Evolutionary conservation across 2,888 invertebrate genomes (phyloP).

Genomic region (Alviniconcha strummeri): DNA sequence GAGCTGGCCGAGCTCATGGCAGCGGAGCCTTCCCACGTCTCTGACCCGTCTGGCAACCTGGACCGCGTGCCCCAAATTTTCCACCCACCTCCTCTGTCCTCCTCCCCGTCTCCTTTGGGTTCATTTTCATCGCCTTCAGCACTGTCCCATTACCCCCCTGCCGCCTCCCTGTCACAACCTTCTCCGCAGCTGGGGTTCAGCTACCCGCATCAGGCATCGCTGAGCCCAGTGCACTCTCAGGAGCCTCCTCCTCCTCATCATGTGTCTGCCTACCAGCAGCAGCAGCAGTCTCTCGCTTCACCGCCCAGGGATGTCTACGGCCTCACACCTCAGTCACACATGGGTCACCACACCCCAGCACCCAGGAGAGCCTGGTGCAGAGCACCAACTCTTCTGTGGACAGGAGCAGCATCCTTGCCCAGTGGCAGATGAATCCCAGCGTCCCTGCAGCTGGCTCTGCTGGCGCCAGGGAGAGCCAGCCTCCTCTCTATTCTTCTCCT

Average conservation of each 20-base stretch:
- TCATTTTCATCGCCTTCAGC: slow-evolving; percentile 3
- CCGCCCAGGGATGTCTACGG: not conserved
- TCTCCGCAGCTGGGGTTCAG: slow-evolving; percentile 8
- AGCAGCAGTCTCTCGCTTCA: not conserved
- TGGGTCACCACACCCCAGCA: not conserved
- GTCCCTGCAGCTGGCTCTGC: not conserved
- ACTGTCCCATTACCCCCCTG: not conserved
- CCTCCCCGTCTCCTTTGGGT: not conserved
- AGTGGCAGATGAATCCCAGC: slow-evolving; percentile 26
- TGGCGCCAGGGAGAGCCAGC: not conserved
- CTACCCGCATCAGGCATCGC: slow-evolving; percentile 24
- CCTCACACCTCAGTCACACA: not conserved
- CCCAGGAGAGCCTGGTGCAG: slow-evolving; percentile 3
- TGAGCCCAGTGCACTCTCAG: slow-evolving; percentile 5
- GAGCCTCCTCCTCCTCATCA: not conserved
- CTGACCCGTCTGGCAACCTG: not conserved
- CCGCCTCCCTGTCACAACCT: not conserved
- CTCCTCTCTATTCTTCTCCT: slow-evolving; percentile 16
- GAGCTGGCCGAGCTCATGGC: slow-evolving; percentile 43
- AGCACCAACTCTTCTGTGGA: slow-evolving; percentile 16
- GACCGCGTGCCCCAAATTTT: not conserved
- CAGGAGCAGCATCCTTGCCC: slow-evolving; percentile 23
- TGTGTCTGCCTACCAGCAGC: slow-evolving; percentile 1
- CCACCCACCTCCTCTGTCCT: slow-evolving; percentile 20
- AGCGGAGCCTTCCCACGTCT: not conserved